Percentiles rank a stretch among this genome's conserved stretches.
Conservation (phyloP, 2,888 invertebrate species). For the Tetragnatha montana region DNA sequence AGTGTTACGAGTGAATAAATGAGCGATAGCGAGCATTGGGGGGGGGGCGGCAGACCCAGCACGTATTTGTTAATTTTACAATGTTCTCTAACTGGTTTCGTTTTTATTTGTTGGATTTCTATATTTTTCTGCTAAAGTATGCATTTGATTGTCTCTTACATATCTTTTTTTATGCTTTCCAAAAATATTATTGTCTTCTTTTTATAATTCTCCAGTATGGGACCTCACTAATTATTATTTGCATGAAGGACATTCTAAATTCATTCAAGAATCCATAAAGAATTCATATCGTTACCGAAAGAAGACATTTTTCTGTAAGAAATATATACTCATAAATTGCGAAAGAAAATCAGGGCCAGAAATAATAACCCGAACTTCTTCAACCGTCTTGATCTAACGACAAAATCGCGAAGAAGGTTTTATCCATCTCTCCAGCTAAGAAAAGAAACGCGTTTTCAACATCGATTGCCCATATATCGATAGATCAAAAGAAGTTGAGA, state of each 20-base stretch:
- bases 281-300: background rate
- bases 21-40: too few relatives aligned
- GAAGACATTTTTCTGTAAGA: background rate
- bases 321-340: background rate
- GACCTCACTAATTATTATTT: background rate
- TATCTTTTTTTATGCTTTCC: too few relatives aligned
- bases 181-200: too few relatives aligned
- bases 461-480: conserved; percentile 59
- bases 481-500: conserved; percentile 51
- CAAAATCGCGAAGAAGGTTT: conserved; percentile 36
- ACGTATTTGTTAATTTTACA: too few relatives aligned
- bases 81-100: too few relatives aligned
- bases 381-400: conserved; percentile 34
- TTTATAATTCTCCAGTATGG: too few relatives aligned
- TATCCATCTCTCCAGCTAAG: conserved; percentile 20
- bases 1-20: too few relatives aligned
- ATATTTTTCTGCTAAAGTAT: too few relatives aligned
- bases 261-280: background rate
- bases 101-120: too few relatives aligned
- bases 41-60: too few relatives aligned
- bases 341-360: conserved; percentile 6
- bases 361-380: conserved; percentile 28
- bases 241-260: background rate
- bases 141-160: too few relatives aligned
- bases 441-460: conserved; percentile 14